Evolutionary conservation across 2,797 vertebrate species (phyloP).

Genomic region (Etheostoma nigrum): DNA sequence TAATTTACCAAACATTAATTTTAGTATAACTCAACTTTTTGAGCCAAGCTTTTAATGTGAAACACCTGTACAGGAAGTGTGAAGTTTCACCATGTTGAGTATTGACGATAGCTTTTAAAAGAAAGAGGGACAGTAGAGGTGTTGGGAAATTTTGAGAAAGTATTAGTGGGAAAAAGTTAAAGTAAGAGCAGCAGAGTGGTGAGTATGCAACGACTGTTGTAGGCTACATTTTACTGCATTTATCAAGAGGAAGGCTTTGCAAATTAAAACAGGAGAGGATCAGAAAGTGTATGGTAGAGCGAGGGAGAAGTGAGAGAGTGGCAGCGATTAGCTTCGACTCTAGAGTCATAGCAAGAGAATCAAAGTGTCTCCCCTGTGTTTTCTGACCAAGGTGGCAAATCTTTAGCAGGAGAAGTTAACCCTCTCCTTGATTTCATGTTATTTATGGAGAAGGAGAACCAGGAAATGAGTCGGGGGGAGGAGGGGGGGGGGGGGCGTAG

Average conservation of each 20-base stretch:
- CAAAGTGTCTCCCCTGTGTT: too few species aligned
- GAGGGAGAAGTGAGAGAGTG: too few species aligned
- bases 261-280: neutral
- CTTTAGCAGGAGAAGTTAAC: too few species aligned
- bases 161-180: neutral
- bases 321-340: too few species aligned
- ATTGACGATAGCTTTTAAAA: too few species aligned
- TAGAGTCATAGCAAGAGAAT: too few species aligned
- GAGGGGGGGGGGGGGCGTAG: too few species aligned
- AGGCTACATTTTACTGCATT: neutral
- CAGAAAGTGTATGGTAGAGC: neutral
- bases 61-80: neutral
- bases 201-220: neutral
- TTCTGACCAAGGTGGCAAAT: too few species aligned
- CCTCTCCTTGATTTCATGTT: too few species aligned
- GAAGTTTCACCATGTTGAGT: neutral
- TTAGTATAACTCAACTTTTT: neutral
- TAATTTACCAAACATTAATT: neutral
- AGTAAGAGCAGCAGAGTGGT: neutral
- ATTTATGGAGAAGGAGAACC: too few species aligned
- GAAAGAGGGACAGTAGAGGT: neutral
- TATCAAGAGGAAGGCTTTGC: neutral
- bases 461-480: too few species aligned
- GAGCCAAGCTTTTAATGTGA: neutral
- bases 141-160: constrained; percentile 2